Evolutionary conservation across 1,140 invertebrate species (phyloP).

Genomic region (Drosophila repleta): DNA sequence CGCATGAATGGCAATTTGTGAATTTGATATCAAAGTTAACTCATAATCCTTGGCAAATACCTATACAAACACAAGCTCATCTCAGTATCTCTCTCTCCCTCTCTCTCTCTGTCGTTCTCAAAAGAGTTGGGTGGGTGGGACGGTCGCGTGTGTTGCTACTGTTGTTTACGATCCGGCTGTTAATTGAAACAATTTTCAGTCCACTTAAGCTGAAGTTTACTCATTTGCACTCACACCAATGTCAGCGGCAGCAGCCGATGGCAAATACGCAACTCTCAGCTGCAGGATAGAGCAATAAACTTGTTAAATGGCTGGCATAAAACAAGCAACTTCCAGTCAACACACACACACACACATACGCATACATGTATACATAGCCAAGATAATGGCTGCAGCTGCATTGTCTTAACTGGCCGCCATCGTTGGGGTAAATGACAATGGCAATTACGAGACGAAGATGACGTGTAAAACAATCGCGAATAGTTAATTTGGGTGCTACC

Average conservation of each 20-base stretch:
- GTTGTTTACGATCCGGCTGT: conserved; percentile 42
- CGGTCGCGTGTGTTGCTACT: not conserved
- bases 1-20: conserved; percentile 40
- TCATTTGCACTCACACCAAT: conserved; percentile 39
- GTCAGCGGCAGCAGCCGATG: conserved; percentile 18
- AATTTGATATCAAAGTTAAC: conserved; percentile 50
- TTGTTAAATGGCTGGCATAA: conserved; percentile 57
- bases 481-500: conserved; percentile 68
- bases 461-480: conserved; percentile 72
- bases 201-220: conserved; percentile 50
- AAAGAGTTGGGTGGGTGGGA: conserved; percentile 50
- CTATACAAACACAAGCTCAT: not conserved
- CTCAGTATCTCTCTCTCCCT: too few relatives aligned
- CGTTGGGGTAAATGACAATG: conserved; percentile 10
- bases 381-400: conserved; percentile 35
- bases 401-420: conserved; percentile 39
- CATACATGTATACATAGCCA: conserved; percentile 1
- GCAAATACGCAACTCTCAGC: conserved; percentile 46
- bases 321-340: conserved; percentile 44
- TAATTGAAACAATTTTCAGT: conserved; percentile 75
- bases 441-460: conserved; percentile 26
- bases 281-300: conserved; percentile 60
- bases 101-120: not conserved
- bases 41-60: conserved; percentile 39
- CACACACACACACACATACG: conserved; percentile 5